Evolutionary conservation across 2,797 vertebrate genomes (phyloP), one percentile per base, ranked within the genome.

Genomic region (Hybognathus amarus): DNA sequence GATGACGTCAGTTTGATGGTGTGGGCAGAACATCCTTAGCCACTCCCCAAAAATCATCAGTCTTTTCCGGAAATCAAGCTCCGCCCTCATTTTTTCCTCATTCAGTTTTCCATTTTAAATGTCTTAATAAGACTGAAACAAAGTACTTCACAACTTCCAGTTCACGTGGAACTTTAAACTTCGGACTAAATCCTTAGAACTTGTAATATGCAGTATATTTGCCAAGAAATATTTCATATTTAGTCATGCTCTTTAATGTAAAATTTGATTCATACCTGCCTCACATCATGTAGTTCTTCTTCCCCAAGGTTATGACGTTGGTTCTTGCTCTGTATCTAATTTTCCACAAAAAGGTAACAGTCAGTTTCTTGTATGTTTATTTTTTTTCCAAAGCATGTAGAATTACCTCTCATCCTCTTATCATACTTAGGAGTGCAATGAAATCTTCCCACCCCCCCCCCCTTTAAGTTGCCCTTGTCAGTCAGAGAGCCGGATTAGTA

Each of bases 401-500:
- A 69, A 68, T 24, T 59, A 80, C 52, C 15, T 70, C 24, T 33
- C 8, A 33, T 59, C 36, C 24, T 7, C 56, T 36, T 74, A 42
- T 76, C 36, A 66, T 33, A 33, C 6, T 7, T 17, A 54, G 40
- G 20, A 64, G 27, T 66, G 38, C 30, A 47, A 45, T 13, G 1
- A 69, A 80, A 73, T 30, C 56, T n/a, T n/a, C n/a, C n/a, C n/a
- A n/a, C n/a, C n/a, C n/a, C n/a, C n/a, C n/a, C n/a, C n/a, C n/a
- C n/a, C n/a, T n/a, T n/a, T 38, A 42, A 56, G 0, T 82, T 40
- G 59, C 47, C 30, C n/a, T 75, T 75, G n/a, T 64, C 59, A 27
- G 45, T 17, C n/a, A 20, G 4, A 75, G 33, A 76, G 71, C 45
- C 1, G 61, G 71, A 52, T 76, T 82, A n/a, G 61, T 67, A 61